Percentiles rank a stretch among this genome's conserved stretches.
These are phyloP conservation scores for Calosoma granatense DNA, from an alignment of 1,140 invertebrate genomes.

Conservation along the genomic window DNA sequence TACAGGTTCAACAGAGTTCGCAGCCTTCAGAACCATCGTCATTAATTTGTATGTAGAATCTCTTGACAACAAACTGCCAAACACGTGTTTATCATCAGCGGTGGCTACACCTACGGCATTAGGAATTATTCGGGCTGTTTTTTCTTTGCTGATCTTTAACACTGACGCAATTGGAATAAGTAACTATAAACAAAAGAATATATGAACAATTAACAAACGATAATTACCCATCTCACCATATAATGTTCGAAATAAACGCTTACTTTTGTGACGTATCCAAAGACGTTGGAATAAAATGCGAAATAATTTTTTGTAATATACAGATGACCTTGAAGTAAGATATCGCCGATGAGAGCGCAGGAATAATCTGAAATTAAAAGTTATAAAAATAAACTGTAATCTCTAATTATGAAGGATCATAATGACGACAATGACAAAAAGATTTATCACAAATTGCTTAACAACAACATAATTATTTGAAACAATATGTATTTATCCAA, in stretches of 20 bases:
- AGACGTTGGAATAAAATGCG: slow-evolving; percentile 91
- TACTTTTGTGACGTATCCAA: slow-evolving; percentile 85
- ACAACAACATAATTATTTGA: too few species aligned
- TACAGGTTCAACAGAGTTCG: slow-evolving; percentile 18
- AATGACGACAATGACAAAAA: too few species aligned
- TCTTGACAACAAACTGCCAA: slow-evolving; percentile 78
- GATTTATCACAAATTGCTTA: too few species aligned
- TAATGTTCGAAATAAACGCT: slow-evolving; percentile 21
- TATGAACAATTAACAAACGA: neutral
- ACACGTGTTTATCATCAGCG: slow-evolving; percentile 74
- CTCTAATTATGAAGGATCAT: too few species aligned
- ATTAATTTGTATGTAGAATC: slow-evolving; percentile 42
- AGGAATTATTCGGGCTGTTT: slow-evolving; percentile 80
- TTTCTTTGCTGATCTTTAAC: slow-evolving; percentile 78
- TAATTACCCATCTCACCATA: neutral
- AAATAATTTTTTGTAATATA: slow-evolving; percentile 91
- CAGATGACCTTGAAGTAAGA: slow-evolving; percentile 83
- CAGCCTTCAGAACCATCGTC: slow-evolving; percentile 29
- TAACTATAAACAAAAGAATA: slow-evolving; percentile 41
- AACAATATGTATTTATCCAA: too few species aligned
- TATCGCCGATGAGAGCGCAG: slow-evolving; percentile 83
- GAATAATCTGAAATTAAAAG: slow-evolving; percentile 67
- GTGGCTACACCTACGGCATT: slow-evolving; percentile 83
- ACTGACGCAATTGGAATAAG: slow-evolving; percentile 74
- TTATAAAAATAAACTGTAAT: too few species aligned